phyloP scores from a whole-genome alignment of 1,140 invertebrate species.

The Bradynema listronoti region DNA sequence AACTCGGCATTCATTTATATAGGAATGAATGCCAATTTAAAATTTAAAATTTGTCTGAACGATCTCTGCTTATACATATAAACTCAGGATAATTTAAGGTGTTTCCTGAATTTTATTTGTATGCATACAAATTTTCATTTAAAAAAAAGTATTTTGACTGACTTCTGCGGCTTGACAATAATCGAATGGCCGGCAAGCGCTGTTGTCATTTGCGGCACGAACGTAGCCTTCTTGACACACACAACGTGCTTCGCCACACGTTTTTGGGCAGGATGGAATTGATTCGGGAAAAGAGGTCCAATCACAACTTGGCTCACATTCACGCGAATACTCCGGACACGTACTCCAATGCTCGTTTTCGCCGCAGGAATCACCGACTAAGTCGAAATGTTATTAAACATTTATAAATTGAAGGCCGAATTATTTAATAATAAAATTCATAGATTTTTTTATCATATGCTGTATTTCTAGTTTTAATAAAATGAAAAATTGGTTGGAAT shows the following conservation, averaged over 20 bases:
- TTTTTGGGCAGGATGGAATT: conserved; percentile 44
- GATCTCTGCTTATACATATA: too few species aligned
- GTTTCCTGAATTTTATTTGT: too few species aligned
- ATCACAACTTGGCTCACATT: conserved; percentile 52
- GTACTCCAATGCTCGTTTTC: conserved; percentile 46
- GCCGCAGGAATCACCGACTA: conserved; percentile 33
- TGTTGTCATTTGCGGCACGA: conserved; percentile 37
- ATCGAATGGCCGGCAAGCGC: conserved; percentile 45
- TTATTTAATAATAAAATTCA: not conserved
- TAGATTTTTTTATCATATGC: not conserved
- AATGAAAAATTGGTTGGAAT: too few species aligned
- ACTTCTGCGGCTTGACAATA: conserved; percentile 36
- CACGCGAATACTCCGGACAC: conserved; percentile 46
- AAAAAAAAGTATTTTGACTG: conserved; percentile 5
- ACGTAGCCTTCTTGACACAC: conserved; percentile 53
- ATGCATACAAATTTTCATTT: not conserved
- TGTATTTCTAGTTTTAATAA: too few species aligned
- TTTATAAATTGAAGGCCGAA: not conserved
- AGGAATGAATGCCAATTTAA: too few species aligned
- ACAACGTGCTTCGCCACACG: conserved; percentile 47
- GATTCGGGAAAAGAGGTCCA: conserved; percentile 54
- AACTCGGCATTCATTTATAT: too few species aligned
- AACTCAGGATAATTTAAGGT: too few species aligned
- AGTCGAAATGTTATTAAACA: not conserved
- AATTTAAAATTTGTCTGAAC: too few species aligned